Evolutionary conservation across 2,797 vertebrate genomes (phyloP), one percentile per base, ranked within the genome.

Genomic region (Pseudomugil gertrudae): DNA sequence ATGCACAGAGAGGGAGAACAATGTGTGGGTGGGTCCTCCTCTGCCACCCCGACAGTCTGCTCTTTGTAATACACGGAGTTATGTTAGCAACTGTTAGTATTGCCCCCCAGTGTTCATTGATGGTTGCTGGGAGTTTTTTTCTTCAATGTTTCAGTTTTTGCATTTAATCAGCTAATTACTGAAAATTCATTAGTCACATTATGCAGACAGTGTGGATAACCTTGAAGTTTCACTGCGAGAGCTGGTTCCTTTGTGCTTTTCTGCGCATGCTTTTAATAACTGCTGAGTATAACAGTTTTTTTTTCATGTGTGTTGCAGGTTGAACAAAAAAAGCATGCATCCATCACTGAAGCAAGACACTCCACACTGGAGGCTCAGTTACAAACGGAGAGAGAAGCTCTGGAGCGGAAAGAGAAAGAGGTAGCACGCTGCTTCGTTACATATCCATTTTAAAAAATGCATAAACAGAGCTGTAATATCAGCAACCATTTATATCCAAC

Each of bases 331-430:
- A 95, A 94, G 63, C 91, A 95, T 91, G 93, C 90, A 76, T 87
- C 93, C 60, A 36, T 93, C 83, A 88, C 92, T 55, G 83, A 90
- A 36, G 90, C 92, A 32, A 90, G 74, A 74, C 94, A 96, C 52
- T 84, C 95, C 66, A 94, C 94, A 14, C 92, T 99, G 79, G 96
- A 98, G 91, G 88, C 94, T 72, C 97, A 98, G 52, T 78, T 99
- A 38, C 97, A 99, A 82, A 98, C 95, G 0, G 98, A 99, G 81
- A 92, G 95, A 91, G 98, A 99, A 81, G 98, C 97, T 80, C 92
- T 97, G 89, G 98, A 99, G 90, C 92, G 97, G 85, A 99, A 99
- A 81, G 96, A 99, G 86, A 99, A 98, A 63, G 98, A 99, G 96
- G 97, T 99, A 85, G 3, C 11, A 51, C 56, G 35, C 55, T 26